Conservation (phyloP, 2,888 invertebrate genomes). For the Thyatira batis region DNA sequence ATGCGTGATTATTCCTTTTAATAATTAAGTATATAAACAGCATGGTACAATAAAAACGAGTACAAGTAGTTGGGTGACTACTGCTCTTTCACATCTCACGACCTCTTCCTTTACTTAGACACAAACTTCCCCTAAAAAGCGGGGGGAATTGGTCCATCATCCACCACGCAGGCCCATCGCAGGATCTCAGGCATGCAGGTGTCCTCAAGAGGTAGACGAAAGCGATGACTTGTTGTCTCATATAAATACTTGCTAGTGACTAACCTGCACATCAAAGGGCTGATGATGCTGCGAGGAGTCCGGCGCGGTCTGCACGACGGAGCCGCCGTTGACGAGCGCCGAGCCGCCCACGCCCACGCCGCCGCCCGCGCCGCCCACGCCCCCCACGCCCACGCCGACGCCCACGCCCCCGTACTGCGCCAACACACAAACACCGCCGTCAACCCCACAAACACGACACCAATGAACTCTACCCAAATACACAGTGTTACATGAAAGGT, state of each 20-base stretch:
- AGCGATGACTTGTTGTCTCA: no score
- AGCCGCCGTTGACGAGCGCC: constrained; percentile 74
- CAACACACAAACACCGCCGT: constrained; percentile 3
- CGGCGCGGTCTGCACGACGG: constrained; percentile 75
- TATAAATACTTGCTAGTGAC: constrained; percentile 42
- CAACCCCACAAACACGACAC: neutral
- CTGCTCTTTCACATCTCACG: no score
- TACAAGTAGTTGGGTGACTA: no score
- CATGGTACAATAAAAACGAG: no score
- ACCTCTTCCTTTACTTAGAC: no score
- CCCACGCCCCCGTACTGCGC: constrained; percentile 41
- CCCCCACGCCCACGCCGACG: constrained; percentile 32
- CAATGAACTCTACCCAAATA: neutral
- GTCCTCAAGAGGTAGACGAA: no score
- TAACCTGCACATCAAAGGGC: constrained; percentile 91
- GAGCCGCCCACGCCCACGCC: constrained; percentile 46
- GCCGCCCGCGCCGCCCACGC: constrained; percentile 27
- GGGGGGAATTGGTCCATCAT: no score
- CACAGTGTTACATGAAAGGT: neutral
- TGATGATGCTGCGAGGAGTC: constrained; percentile 84
- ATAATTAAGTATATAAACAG: no score
- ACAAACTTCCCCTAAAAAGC: no score
- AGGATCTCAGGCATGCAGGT: no score
- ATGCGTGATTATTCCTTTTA: no score
- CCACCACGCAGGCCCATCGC: no score